Evolutionary conservation across 2,797 vertebrate species (phyloP), one percentile per base, ranked within the genome.

Genomic region (Calcarius lapponicus): DNA sequence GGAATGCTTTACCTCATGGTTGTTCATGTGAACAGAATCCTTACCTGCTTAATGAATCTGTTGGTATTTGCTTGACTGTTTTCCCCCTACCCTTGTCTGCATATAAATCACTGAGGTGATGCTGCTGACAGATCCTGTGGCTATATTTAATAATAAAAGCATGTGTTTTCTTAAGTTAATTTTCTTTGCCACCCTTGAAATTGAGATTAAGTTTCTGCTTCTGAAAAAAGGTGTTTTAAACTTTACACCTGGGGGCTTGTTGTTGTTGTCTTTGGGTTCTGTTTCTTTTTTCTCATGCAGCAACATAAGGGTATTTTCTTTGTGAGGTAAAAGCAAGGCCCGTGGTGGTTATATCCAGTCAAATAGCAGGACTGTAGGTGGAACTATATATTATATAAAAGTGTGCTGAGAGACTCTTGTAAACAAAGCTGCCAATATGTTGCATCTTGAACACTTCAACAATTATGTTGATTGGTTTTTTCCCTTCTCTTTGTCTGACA

Each of bases 31-130:
- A 50, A 34, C 38, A n/a, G n/a, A 80, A 83, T 34, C 32, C 4
- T 2, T 32, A 38, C 17, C 18, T 88, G 24, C 24, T 67, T 43
- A n/a, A 4, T 62, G 40, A 69, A 26, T 74, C 60, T 17, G 3
- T 54, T 76, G 50, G 19, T 54, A 16, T 31, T 82, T 92, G 7
- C n/a, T 58, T 50, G 19, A 18, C 12, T 40, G 15, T 43, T 75
- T 51, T 34, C 10, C 20, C 17, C 15, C 13, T 70, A 1, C 10
- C 36, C 3, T 65, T 80, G 22, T 64, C 78, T 50, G 24, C 5
- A 9, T 82, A 85, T 93, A 93, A 95, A 94, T 96, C 82, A 92
- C n/a, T 48, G 7, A 15, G 61, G 67, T 85, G 70, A 90, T 85
- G 75, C 38, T 87, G 58, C 34, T 90, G 66, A 54, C 17, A 71